Evolutionary conservation across 2,113 vertebrate genomes (phyloP).

Genomic region (Clarias magur): DNA sequence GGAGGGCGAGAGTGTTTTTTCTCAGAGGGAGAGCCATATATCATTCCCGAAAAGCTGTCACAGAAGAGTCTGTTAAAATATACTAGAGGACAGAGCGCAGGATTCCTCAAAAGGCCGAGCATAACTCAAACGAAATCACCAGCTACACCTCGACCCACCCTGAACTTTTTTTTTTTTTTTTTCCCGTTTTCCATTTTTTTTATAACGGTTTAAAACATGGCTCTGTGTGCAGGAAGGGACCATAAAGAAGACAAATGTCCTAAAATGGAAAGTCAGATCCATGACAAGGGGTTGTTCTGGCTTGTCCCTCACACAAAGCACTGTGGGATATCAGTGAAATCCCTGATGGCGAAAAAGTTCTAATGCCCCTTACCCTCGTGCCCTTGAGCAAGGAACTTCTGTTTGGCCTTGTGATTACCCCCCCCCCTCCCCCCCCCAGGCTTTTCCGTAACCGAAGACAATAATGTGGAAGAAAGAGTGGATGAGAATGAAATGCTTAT

Average conservation of each 20-base stretch:
- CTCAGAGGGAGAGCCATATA: slow-evolving; percentile 48
- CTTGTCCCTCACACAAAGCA: slow-evolving; percentile 19
- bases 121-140: slow-evolving; percentile 31
- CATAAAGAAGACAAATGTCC: slow-evolving; percentile 19
- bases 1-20: slow-evolving; percentile 46
- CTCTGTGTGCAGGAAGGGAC: neutral
- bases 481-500: neutral
- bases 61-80: slow-evolving; percentile 45
- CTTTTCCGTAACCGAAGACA: neutral
- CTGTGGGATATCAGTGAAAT: slow-evolving; percentile 16
- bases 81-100: slow-evolving; percentile 33
- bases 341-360: slow-evolving; percentile 8
- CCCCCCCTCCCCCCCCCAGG: too few relatives aligned
- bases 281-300: neutral
- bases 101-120: slow-evolving; percentile 42
- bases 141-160: neutral
- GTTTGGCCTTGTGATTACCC: neutral
- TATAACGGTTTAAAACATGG: slow-evolving; percentile 10
- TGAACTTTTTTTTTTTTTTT: neutral
- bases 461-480: neutral
- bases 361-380: neutral
- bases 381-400: slow-evolving; percentile 12
- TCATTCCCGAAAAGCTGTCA: slow-evolving; percentile 47
- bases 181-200: too few relatives aligned
- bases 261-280: slow-evolving; percentile 14